phyloP scores from a whole-genome alignment of 2,888 invertebrate species.

The Pachycephus smyrnensis region DNA sequence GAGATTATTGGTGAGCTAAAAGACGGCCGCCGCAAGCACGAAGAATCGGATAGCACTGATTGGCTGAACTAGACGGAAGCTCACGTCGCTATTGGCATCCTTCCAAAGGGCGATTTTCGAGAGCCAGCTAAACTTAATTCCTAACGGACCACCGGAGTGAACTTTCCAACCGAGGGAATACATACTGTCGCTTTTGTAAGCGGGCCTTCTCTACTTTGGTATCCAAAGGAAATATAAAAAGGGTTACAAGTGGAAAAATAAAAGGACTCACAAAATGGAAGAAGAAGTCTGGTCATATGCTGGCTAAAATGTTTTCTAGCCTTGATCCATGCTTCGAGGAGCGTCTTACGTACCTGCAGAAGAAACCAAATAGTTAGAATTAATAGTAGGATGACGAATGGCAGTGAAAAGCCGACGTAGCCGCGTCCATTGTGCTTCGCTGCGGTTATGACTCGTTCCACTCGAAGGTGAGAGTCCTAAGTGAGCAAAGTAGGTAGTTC shows the following conservation, averaged over 20 bases:
- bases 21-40: background rate
- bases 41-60: constrained; percentile 2
- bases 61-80: constrained; percentile 12
- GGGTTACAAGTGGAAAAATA: constrained; percentile 8
- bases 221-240: background rate
- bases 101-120: constrained; percentile 50
- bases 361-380: constrained; percentile 9
- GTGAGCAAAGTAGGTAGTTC: constrained; percentile 37
- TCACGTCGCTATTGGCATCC: constrained; percentile 36
- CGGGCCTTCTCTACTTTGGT: background rate
- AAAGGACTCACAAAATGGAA: background rate
- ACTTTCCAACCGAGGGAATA: background rate
- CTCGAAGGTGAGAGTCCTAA: constrained; percentile 35
- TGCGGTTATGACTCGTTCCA: constrained; percentile 45
- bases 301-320: background rate
- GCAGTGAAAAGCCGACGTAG: constrained; percentile 43
- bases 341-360: constrained; percentile 1
- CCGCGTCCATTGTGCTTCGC: constrained; percentile 45
- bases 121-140: constrained; percentile 19
- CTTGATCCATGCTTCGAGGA: background rate
- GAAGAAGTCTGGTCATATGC: background rate
- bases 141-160: background rate
- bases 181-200: background rate
- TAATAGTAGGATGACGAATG: constrained; percentile 30
- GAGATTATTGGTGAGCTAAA: background rate